Base-by-base conservation (phyloP, 2,888 invertebrate genomes). In the Eupithecia subfuscata region DNA sequence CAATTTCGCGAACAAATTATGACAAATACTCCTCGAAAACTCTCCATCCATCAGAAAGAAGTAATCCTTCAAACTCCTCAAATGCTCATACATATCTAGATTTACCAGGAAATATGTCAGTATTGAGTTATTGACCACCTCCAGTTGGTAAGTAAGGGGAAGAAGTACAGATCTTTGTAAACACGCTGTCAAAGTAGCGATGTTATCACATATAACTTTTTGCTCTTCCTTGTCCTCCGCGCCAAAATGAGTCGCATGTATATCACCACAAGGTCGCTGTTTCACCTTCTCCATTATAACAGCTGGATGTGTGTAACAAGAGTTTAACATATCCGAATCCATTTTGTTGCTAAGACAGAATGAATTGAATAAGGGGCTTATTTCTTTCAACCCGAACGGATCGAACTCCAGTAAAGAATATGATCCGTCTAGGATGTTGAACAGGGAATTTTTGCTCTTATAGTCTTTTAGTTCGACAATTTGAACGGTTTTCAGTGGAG, bases 41-140 rank as follows among this genome's bases (percentile, higher is more conserved):
- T 97, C 97, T 0, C 97, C 97, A 82, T 98, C 97, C 94, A 97
- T 95, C 37, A 97, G 87, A 83, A 98, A 97, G 87, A 97, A 98
- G 83, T 97, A 97, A 85, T 97, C 96, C 68, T 97, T 95, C n/a
- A 98, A 89, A 87, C 96, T 97, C 67, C 96, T 96, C 80, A 97
- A 93, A 89, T 98, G 97, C 30, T 96, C 95, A 60, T 97, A 94
- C 87, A 97, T 95, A 71, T 97, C 96, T 25, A 96, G 91, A 78
- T 97, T 96, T 0, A 95, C 94, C 0, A 97, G 90, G 81, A 97
- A 96, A 85, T 97, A 96, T 48, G 96, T 97, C 77, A 97, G 90
- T 30, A 97, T 95, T 11, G 97, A 97, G 78, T 96, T 96, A 76
- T 97, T 97, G 0, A 97, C 96, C 16, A 97, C 94, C 80, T 96